These are phyloP conservation scores for Lacerta agilis DNA, from an alignment of 2,797 vertebrate species.

Conservation along the genomic window DNA sequence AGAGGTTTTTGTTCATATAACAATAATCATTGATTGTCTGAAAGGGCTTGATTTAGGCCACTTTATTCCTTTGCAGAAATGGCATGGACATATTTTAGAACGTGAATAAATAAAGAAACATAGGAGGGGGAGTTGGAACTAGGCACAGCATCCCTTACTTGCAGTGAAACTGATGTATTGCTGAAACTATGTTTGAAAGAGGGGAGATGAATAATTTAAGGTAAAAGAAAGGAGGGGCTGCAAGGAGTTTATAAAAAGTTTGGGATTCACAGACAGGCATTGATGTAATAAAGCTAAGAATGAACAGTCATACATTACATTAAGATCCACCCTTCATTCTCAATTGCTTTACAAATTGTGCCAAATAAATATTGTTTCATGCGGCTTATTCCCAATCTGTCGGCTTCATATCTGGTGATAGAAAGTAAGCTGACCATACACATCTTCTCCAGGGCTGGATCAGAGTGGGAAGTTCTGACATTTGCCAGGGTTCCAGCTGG, in stretches of 20 bases:
- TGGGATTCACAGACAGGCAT: background rate
- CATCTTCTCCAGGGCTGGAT: background rate
- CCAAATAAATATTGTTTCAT: background rate
- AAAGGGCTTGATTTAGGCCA: background rate
- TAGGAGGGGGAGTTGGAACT: slow-evolving; percentile 32
- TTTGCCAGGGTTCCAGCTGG: background rate
- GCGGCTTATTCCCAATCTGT: background rate
- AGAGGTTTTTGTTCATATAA: background rate
- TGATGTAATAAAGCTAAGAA: slow-evolving; percentile 9
- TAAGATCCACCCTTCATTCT: background rate
- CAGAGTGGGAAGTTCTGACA: background rate
- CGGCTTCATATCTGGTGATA: background rate
- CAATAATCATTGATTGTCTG: background rate
- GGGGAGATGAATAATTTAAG: slow-evolving; percentile 37
- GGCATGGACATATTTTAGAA: background rate
- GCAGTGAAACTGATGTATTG: slow-evolving; percentile 41
- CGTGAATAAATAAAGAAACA: slow-evolving; percentile 41
- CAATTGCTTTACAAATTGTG: background rate
- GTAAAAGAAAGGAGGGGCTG: background rate
- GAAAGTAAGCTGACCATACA: background rate
- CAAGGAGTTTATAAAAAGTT: slow-evolving; percentile 2
- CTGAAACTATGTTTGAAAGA: slow-evolving; percentile 30
- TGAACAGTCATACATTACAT: background rate
- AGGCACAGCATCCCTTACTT: slow-evolving; percentile 49
- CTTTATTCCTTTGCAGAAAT: background rate